These are phyloP conservation scores for Heliconius hewitsoni DNA, from an alignment of 1,140 invertebrate genomes.

Conservation along the genomic window DNA sequence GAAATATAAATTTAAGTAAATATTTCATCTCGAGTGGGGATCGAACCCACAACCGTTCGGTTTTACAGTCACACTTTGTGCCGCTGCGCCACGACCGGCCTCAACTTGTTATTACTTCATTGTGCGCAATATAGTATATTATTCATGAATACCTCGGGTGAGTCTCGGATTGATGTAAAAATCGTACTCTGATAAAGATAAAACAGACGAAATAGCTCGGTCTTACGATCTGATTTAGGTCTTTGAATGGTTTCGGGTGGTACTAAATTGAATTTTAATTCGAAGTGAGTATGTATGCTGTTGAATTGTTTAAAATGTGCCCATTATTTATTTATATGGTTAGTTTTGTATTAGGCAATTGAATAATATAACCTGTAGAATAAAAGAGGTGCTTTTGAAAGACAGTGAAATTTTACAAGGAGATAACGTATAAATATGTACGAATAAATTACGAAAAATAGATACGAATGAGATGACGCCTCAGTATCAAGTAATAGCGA, in stretches of 20 bases:
- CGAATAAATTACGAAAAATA: no score
- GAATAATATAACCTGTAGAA: no score
- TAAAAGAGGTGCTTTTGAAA: no score
- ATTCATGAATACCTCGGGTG: background rate
- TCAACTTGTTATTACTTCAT: background rate
- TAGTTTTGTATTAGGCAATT: background rate
- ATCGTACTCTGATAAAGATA: background rate
- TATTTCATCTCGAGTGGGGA: no score
- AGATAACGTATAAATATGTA: no score
- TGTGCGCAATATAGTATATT: background rate
- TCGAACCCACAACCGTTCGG: no score
- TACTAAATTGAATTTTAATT: slow-evolving; percentile 4
- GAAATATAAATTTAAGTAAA: no score
- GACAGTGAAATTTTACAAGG: no score
- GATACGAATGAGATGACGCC: no score
- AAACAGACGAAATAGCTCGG: background rate
- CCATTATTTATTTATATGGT: background rate
- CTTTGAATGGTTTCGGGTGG: background rate
- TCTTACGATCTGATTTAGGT: slow-evolving; percentile 12
- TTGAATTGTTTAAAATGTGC: background rate
- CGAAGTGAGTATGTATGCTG: background rate
- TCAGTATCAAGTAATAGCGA: no score
- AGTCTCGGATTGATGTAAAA: background rate
- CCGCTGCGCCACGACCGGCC: no score
- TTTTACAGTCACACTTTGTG: no score